Conservation (phyloP, 2,797 vertebrate genomes). For the Mormyrops attenuatus region DNA sequence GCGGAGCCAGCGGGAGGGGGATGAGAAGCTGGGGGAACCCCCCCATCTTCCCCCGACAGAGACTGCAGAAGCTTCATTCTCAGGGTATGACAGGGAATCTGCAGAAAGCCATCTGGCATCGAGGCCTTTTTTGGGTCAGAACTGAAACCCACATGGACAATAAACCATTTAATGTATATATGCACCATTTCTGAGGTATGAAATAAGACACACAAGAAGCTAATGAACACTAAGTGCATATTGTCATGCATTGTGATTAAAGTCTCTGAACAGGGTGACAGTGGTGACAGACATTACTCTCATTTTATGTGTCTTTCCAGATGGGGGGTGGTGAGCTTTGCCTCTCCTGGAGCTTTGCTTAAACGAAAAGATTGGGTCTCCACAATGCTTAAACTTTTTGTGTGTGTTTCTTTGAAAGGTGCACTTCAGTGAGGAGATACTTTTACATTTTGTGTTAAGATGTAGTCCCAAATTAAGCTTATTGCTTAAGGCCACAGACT, state of each 20-base stretch:
- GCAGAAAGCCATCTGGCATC: background rate
- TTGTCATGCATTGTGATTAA: background rate
- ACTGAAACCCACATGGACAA: background rate
- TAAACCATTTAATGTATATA: background rate
- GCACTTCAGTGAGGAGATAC: background rate
- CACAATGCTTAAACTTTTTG: background rate
- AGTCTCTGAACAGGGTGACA: background rate
- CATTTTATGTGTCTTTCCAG: background rate
- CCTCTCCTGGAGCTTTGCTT: background rate
- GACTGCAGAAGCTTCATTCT: background rate
- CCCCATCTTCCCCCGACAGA: background rate
- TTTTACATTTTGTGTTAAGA: background rate
- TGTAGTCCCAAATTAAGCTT: background rate
- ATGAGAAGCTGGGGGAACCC: constrained; percentile 22
- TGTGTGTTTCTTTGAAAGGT: background rate
- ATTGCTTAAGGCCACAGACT: background rate
- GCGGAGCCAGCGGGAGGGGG: constrained; percentile 29
- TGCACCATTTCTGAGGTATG: background rate
- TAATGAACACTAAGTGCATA: background rate
- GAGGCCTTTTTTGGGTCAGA: background rate
- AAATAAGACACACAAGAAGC: background rate
- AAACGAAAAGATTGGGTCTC: background rate
- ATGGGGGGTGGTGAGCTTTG: background rate
- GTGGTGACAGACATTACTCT: background rate
- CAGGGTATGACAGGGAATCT: background rate